phyloP scores from a whole-genome alignment of 2,888 invertebrate genomes.

The Thereva nobilitata region DNA sequence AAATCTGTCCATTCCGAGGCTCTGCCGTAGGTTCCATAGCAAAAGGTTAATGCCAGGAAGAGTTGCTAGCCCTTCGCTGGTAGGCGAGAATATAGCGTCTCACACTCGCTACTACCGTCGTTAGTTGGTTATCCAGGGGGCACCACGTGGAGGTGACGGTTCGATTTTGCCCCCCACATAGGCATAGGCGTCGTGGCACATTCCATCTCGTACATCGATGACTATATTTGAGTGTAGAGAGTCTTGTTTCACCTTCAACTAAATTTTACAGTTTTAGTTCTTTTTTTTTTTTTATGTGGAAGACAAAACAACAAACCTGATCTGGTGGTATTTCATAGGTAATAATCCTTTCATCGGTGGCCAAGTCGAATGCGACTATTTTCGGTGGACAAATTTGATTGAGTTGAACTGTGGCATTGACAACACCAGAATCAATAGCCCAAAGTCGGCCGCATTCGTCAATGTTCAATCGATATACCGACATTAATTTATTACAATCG shows the following conservation, averaged over 20 bases:
- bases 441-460: slow-evolving; percentile 78
- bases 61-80: no score
- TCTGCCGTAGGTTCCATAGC: no score
- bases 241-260: slow-evolving; percentile 65
- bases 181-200: slow-evolving; percentile 65
- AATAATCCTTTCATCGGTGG: slow-evolving; percentile 65
- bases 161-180: no score
- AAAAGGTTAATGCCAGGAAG: no score
- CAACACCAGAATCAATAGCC: slow-evolving; percentile 80
- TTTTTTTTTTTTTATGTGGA: no score
- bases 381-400: slow-evolving; percentile 75
- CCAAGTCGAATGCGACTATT: slow-evolving; percentile 72
- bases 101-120: no score
- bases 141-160: no score
- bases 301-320: slow-evolving; percentile 54
- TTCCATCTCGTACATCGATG: slow-evolving; percentile 62
- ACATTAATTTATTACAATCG: slow-evolving; percentile 71
- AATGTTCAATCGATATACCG: slow-evolving; percentile 74
- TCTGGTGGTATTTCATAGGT: slow-evolving; percentile 68
- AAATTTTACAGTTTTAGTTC: no score
- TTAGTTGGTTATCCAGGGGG: no score
- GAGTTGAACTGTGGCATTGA: slow-evolving; percentile 68
- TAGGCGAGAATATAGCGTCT: no score
- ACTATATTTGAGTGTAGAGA: slow-evolving; percentile 63
- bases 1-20: no score